phyloP scores from a whole-genome alignment of 2,113 vertebrate species.

The Stictonetta naevosa region DNA sequence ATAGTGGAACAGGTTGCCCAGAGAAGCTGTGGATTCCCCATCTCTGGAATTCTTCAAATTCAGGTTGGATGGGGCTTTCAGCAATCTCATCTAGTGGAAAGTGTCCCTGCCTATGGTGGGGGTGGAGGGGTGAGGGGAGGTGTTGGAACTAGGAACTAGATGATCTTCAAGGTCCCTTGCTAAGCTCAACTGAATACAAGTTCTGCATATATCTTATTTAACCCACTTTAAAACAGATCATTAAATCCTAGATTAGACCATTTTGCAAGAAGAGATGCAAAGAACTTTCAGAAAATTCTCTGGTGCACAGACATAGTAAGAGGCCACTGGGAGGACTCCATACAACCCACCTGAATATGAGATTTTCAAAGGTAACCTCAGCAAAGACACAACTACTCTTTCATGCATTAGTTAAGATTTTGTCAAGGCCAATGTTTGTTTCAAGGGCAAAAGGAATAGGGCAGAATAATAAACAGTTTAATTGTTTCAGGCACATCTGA shows the following conservation, averaged over 20 bases:
- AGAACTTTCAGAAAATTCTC: not conserved
- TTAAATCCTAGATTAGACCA: not conserved
- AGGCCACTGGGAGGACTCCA: not conserved
- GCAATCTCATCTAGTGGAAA: too few species aligned
- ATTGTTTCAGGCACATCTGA: not conserved
- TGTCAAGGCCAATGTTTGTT: not conserved
- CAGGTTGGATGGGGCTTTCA: too few species aligned
- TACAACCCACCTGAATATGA: not conserved
- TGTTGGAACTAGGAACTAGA: too few species aligned
- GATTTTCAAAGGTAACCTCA: not conserved
- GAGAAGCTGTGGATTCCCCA: too few species aligned
- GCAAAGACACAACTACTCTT: not conserved
- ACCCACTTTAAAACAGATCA: not conserved
- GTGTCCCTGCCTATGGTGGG: too few species aligned
- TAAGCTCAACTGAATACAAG: not conserved
- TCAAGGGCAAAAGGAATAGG: not conserved
- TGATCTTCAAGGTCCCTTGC: too few species aligned
- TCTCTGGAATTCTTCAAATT: too few species aligned
- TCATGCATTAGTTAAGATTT: not conserved
- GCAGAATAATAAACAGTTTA: not conserved
- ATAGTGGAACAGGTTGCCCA: too few species aligned
- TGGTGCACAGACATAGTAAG: fast-evolving
- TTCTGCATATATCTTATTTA: not conserved
- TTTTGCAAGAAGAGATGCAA: not conserved
- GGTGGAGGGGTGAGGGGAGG: too few species aligned